Base-by-base conservation (phyloP, 2,888 invertebrate genomes). In the Drosophila barbarae region DNA sequence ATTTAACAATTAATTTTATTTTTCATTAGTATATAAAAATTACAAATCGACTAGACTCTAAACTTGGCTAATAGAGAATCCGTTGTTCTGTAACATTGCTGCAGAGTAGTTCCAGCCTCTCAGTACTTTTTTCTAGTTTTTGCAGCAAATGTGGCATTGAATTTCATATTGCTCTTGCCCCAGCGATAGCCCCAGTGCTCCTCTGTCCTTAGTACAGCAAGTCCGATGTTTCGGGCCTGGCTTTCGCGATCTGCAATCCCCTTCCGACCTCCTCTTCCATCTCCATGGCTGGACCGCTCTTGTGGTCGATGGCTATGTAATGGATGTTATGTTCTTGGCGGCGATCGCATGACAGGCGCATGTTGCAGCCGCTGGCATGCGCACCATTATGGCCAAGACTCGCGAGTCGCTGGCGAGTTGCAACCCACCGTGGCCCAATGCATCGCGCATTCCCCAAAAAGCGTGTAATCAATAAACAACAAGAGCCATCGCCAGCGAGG, bases 381-480 rank as follows among this genome's bases (percentile, higher is more conserved):
- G 85, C 85, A 85, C 80, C 85, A 80, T 84, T 84, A 80, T 80
- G 80, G 85, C 80, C 80, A 79, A 72, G 67, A 74, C 68, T 59
- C 34, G 38, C 46, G 36, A 64, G 53, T 30, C 32, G 38, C 49
- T 63, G 63, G 58, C 58, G 28, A 58, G 41, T 35, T 28, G 55
- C 58, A 60, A 49, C 71, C 77, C 67, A 63, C 65, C 73, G 60
- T 64, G 69, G 72, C 63, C 80, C 69, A 71, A 52, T 74, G 85
- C 80, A 85, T 69, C 64, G 77, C 67, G 78, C 84, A 84, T 84
- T 85, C 86, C 86, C 86, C 79, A 83, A 84, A 76, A 86, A 87
- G 86, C 87, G 87, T 87, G 87, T 86, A 87, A 87, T 87, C 86
- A 87, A 87, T 87, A 87, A 87, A 85, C 85, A 86, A 84, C 79